These are phyloP conservation scores for Zaprionus davidi DNA, from an alignment of 1,140 invertebrate genomes.

Conservation along the genomic window DNA sequence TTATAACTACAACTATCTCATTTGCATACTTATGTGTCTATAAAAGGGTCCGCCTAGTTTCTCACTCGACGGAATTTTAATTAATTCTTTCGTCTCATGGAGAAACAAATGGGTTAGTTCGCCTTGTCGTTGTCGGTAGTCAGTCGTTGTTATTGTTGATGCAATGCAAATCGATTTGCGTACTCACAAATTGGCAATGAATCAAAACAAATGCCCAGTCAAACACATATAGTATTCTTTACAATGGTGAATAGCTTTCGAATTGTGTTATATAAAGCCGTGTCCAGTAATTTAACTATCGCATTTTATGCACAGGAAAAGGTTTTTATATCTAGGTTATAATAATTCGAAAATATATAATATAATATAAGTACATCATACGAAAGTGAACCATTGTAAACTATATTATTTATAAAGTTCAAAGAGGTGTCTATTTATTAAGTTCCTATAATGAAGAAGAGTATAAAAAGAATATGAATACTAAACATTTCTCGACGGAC, in stretches of 20 bases:
- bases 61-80: constrained; percentile 38
- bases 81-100: constrained; percentile 32
- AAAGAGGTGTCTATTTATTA: too few relatives aligned
- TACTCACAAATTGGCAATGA: constrained; percentile 32
- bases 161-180: constrained; percentile 48
- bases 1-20: constrained; percentile 17
- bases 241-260: constrained; percentile 7
- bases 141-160: constrained; percentile 16
- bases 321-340: background rate
- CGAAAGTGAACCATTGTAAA: background rate
- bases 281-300: constrained; percentile 27
- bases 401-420: too few relatives aligned
- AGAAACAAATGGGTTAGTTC: constrained; percentile 31
- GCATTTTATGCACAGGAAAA: constrained; percentile 2
- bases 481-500: too few relatives aligned
- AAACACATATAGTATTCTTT: constrained; percentile 10
- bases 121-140: constrained; percentile 20
- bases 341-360: too few relatives aligned
- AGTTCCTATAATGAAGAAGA: too few relatives aligned
- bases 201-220: constrained; percentile 10
- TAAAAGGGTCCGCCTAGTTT: constrained; percentile 27
- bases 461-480: too few relatives aligned
- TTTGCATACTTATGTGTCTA: constrained; percentile 2
- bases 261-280: constrained; percentile 32
- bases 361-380: too few relatives aligned